A percentile compares a stretch with the other conserved stretches of the same genome.
These are phyloP conservation scores for Aythya baeri DNA, from an alignment of 2,113 vertebrate genomes.

Conservation along the genomic window DNA sequence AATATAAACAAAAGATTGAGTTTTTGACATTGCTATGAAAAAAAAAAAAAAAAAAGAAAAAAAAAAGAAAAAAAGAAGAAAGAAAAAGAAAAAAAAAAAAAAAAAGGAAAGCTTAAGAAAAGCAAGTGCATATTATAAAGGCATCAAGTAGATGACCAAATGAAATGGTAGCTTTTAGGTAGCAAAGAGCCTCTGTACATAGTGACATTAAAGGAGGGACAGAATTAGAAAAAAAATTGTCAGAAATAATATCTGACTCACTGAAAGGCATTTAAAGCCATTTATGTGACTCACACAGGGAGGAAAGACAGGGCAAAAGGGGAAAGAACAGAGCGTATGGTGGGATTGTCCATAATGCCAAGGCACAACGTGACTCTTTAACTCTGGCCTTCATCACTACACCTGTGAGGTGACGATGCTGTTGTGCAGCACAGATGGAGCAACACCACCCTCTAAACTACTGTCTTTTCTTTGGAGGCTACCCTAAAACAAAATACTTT, in stretches of 20 bases:
- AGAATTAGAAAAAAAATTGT: slow-evolving; percentile 17
- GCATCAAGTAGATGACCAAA: background rate
- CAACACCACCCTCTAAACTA: background rate
- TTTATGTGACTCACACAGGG: background rate
- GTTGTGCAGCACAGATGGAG: background rate
- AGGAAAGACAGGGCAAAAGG: background rate
- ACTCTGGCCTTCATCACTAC: accelerated
- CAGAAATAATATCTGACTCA: slow-evolving; percentile 1
- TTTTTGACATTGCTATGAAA: background rate
- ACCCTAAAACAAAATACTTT: background rate
- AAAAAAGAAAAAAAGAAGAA: no score
- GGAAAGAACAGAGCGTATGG: background rate
- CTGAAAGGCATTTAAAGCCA: slow-evolving; percentile 21
- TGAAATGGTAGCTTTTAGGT: background rate
- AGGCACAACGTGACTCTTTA: background rate
- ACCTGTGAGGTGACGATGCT: background rate
- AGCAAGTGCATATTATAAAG: background rate
- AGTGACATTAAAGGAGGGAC: background rate
- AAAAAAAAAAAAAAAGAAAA: background rate
- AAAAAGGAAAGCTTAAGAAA: background rate
- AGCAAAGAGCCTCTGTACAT: background rate
- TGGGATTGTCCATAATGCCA: background rate
- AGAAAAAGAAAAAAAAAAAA: no score
- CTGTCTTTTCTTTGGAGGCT: background rate
- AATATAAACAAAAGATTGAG: slow-evolving; percentile 19